Evolutionary conservation across 2,113 vertebrate genomes (phyloP), one percentile per base, ranked within the genome.

Genomic region (Danionella cerebrum): DNA sequence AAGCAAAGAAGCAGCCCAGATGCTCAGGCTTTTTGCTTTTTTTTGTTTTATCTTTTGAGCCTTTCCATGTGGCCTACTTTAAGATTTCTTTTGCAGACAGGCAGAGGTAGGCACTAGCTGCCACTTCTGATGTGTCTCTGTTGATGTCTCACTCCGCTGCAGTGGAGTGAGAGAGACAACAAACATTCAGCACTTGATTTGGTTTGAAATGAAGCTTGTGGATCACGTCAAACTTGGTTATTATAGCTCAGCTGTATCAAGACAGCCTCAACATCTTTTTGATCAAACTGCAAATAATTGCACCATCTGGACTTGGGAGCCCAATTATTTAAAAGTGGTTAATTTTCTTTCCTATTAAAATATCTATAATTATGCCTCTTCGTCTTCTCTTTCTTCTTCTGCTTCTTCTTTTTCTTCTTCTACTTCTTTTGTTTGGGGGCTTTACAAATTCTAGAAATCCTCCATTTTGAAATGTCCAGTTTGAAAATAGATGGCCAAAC

Each of bases 111-210:
- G 55, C 45, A 50, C 52, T 53, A 54, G 42, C 65, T 69, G 64
- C 51, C 65, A 51, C 36, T 52, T 65, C 66, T 47, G 52, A 69
- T 69, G 71, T 51, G 41, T 69, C 57, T 21, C 27, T 38, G 57
- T 65, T 65, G 59, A 65, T 65, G 51, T 57, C 59, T 73, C 25
- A 57, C 31, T 68, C 50, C 3, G 14, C 39, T 45, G 38, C 42
- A 19, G 65, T 14, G 7, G 35, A 45, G 31, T 19, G 19, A 59
- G 38, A 44, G 55, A 42, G 31, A 57, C 38, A 60, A 53, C 64
- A 53, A 62, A 62, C 22, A 55, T 67, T 57, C 50, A 36, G 41
- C 63, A 60, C 45, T 48, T 39, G 54, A 36, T 59, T 59, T 58
- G 41, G 42, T 57, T 45, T 68, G 54, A 58, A 59, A 58, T 47